phyloP scores from a whole-genome alignment of 2,888 invertebrate species.

The Drosophila neotestacea region DNA sequence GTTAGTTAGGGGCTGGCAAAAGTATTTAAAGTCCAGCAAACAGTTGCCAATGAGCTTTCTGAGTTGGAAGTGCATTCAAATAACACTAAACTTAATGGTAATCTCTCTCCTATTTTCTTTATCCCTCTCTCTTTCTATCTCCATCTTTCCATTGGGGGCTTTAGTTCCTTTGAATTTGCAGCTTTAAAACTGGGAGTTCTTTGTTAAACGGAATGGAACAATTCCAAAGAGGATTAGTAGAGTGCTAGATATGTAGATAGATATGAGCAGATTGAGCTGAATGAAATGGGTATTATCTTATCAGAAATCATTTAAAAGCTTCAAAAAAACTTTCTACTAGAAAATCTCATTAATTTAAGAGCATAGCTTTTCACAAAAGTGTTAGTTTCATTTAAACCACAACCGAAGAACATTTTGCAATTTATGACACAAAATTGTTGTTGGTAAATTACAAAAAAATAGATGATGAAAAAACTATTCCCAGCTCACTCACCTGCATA shows the following conservation, averaged over 20 bases:
- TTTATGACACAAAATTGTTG: conserved; percentile 16
- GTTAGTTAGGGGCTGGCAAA: conserved; percentile 30
- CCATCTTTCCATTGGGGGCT: conserved; percentile 18
- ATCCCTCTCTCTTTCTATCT: conserved; percentile 16
- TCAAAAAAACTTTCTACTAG: neutral
- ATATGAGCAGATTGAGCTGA: conserved; percentile 1
- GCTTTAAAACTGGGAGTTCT: conserved; percentile 10
- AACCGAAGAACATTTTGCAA: conserved; percentile 10
- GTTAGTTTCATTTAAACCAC: conserved; percentile 4
- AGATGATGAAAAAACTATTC: conserved; percentile 7
- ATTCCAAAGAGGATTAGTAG: neutral
- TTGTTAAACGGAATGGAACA: conserved; percentile 16
- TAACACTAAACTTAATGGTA: conserved; percentile 53
- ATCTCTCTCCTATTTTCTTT: conserved; percentile 35
- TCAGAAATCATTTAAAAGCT: conserved; percentile 1
- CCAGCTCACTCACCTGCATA: conserved; percentile 8
- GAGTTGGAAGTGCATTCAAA: conserved; percentile 59
- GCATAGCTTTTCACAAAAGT: conserved; percentile 6
- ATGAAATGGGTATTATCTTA: neutral
- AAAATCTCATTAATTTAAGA: conserved; percentile 35
- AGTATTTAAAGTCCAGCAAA: conserved; percentile 56
- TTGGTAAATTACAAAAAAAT: neutral
- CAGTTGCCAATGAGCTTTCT: conserved; percentile 44
- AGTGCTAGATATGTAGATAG: neutral
- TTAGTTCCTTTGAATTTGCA: conserved; percentile 24